Conservation (phyloP, 2,113 vertebrate genomes). For the Galemys pyrenaicus region DNA sequence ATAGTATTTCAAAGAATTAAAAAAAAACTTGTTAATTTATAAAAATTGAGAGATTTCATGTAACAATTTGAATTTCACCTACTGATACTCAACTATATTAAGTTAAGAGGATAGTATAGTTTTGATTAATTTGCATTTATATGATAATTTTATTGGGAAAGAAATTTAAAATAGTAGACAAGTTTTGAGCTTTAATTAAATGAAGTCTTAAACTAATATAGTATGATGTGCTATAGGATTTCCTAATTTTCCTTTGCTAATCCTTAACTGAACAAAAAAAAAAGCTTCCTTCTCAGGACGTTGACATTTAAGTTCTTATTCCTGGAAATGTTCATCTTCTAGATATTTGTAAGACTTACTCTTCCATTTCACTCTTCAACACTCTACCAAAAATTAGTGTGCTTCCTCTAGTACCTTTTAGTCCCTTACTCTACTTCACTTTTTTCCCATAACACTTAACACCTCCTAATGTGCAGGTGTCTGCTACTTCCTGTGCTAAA, state of each 20-base stretch:
- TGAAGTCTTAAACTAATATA: not conserved
- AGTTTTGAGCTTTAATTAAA: slow-evolving; percentile 46
- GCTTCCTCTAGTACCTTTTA: not conserved
- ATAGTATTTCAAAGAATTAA: not conserved
- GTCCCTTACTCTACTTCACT: not conserved
- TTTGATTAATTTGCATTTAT: slow-evolving; percentile 40
- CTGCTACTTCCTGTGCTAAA: not conserved
- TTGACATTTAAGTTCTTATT: not conserved
- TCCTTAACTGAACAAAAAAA: not conserved
- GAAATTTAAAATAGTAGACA: slow-evolving; percentile 17
- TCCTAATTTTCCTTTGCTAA: not conserved
- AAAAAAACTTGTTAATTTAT: not conserved
- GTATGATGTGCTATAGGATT: not conserved
- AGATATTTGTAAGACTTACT: not conserved
- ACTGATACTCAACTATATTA: slow-evolving; percentile 8
- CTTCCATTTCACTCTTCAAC: not conserved
- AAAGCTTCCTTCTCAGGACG: not conserved
- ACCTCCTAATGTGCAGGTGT: not conserved
- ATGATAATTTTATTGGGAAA: slow-evolving; percentile 23
- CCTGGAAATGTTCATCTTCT: not conserved
- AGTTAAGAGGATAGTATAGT: not conserved
- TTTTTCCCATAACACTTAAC: not conserved
- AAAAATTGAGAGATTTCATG: not conserved
- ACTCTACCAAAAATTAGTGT: not conserved
- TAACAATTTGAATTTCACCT: slow-evolving; percentile 11